Evolutionary conservation across 2,113 vertebrate genomes (phyloP).

Genomic region (Vireo altiloquus): DNA sequence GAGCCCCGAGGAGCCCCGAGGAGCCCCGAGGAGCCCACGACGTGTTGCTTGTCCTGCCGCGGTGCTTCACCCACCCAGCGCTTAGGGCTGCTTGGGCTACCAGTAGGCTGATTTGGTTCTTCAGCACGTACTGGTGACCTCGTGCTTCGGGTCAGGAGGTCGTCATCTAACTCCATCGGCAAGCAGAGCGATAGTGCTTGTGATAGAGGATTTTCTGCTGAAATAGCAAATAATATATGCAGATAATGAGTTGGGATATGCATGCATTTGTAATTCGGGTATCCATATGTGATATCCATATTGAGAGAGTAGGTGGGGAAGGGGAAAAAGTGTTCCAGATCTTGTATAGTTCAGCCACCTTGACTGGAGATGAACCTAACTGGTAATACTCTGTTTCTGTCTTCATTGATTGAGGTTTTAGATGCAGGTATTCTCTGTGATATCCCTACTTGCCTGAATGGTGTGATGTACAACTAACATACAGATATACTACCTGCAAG

Average conservation of each 20-base stretch:
- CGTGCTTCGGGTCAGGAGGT: not conserved
- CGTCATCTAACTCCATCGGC: not conserved
- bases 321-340: not conserved
- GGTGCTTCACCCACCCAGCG: not conserved
- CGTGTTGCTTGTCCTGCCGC: rapidly evolving
- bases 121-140: not conserved
- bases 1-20: too few species aligned
- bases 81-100: not conserved
- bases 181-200: not conserved
- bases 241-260: not conserved
- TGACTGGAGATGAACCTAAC: not conserved
- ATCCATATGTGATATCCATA: not conserved
- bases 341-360: not conserved
- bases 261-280: not conserved
- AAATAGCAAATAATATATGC: not conserved
- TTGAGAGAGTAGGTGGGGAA: not conserved
- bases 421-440: not conserved
- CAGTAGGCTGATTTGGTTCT: not conserved
- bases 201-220: not conserved
- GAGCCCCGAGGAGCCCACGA: rapidly evolving
- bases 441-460: not conserved
- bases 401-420: not conserved
- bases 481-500: not conserved
- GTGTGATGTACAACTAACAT: not conserved
- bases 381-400: not conserved